Base-by-base conservation (phyloP, 2,888 invertebrate genomes). In the Polietes domitor region DNA sequence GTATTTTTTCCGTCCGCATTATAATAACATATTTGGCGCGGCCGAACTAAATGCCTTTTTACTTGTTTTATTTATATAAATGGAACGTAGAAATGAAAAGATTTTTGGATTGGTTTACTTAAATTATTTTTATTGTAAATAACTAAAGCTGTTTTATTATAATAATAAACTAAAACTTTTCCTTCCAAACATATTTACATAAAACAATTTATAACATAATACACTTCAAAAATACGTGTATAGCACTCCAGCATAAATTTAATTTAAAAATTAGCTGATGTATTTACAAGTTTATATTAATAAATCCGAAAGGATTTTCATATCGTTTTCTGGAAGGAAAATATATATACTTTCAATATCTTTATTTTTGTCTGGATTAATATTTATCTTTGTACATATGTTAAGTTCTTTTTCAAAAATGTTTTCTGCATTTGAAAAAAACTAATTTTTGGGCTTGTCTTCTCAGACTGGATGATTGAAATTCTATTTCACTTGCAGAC, bases 61-160 rank as follows among this genome's bases (percentile, higher is more conserved):
- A n/a, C n/a, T n/a, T n/a, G n/a, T n/a, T 32, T 63, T 28, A n/a
- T 63, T 63, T 19, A 63, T 63, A 63, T 32, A 63, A 9, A n/a
- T 32, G 28, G 28, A n/a, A n/a, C n/a, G 24, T 21, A 32, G 28
- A 24, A 28, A 32, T 32, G 15, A 21, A 32, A 32, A 21, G 28
- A 32, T 28, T 28, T 17, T 32, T 28, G n/a, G n/a, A 32, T 63
- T 6, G 17, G 32, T 15, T 15, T 63, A 9, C n/a, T 63, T 63
- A 63, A 63, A 63, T 63, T 63, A 63, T 32, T 32, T 63, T 63
- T 32, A 32, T 28, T 32, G 24, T 32, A 17, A 32, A 63, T 32
- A 63, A n/a, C 7, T 32, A 32, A 32, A 63, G 32, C 32, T 58
- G 32, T 3, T 17, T 21, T 24, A 15, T 63, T 28, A 32, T 63